Conservation (phyloP, 2,113 vertebrate species). For the Rynchops niger region DNA sequence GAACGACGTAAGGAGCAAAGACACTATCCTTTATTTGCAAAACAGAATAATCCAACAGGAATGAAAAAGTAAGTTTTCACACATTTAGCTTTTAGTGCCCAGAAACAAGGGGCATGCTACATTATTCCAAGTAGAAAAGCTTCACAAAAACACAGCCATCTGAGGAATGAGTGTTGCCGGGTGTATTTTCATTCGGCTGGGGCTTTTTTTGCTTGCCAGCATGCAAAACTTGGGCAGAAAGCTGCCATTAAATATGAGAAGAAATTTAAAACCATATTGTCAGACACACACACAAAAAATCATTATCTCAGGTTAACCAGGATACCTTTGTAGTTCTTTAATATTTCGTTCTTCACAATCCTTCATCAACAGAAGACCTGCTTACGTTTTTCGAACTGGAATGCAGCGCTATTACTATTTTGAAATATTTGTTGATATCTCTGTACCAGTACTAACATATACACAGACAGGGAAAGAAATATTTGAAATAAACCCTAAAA, state of each 20-base stretch:
- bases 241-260: background rate
- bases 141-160: background rate
- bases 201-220: background rate
- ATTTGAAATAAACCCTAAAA: background rate
- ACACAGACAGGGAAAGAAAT: background rate
- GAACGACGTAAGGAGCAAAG: background rate
- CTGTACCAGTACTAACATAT: background rate
- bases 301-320: background rate
- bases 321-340: background rate
- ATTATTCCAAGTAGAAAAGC: background rate
- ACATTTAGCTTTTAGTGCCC: background rate
- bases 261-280: background rate
- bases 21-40: background rate
- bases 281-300: background rate
- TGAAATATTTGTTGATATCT: background rate
- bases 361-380: background rate
- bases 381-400: background rate
- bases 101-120: background rate
- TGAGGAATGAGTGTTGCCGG: background rate
- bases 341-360: background rate
- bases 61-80: background rate
- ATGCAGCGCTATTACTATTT: background rate
- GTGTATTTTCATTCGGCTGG: background rate
- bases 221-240: background rate
- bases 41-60: background rate